These are phyloP conservation scores for Nomia melanderi DNA, from an alignment of 1,140 invertebrate species.

Conservation along the genomic window DNA sequence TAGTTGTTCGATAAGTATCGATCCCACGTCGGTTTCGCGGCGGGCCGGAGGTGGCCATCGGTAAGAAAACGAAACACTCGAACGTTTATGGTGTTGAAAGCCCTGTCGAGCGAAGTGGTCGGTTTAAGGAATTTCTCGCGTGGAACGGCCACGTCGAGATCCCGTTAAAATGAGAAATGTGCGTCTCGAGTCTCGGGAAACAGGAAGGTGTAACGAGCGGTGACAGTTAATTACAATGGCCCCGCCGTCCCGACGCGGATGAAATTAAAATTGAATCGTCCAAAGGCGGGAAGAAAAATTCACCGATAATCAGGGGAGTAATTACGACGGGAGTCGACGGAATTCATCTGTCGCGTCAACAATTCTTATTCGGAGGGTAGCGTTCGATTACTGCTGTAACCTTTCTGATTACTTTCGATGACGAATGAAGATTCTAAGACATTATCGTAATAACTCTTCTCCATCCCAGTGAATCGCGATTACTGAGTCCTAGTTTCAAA, in stretches of 20 bases:
- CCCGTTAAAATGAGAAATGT: not conserved
- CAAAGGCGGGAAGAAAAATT: not conserved
- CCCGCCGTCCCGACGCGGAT: not conserved
- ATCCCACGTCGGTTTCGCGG: not conserved
- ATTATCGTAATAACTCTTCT: no score
- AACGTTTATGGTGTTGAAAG: not conserved
- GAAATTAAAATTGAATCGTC: conserved; percentile 17
- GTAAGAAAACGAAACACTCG: not conserved
- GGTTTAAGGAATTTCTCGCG: not conserved
- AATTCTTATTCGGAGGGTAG: not conserved
- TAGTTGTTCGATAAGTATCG: not conserved
- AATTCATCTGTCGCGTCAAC: not conserved
- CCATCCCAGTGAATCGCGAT: no score
- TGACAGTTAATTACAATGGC: conserved; percentile 16
- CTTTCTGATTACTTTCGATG: no score
- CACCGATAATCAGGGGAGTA: not conserved
- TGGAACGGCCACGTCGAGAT: not conserved
- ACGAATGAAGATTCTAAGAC: no score
- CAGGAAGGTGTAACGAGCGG: not conserved
- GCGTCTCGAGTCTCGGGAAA: not conserved
- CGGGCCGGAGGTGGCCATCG: no score
- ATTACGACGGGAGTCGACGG: not conserved
- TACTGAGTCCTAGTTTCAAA: no score
- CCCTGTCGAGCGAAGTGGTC: not conserved
- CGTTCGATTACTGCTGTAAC: no score